Evolutionary conservation across 2,888 invertebrate genomes (phyloP).

Genomic region (Agonopterix arenella): DNA sequence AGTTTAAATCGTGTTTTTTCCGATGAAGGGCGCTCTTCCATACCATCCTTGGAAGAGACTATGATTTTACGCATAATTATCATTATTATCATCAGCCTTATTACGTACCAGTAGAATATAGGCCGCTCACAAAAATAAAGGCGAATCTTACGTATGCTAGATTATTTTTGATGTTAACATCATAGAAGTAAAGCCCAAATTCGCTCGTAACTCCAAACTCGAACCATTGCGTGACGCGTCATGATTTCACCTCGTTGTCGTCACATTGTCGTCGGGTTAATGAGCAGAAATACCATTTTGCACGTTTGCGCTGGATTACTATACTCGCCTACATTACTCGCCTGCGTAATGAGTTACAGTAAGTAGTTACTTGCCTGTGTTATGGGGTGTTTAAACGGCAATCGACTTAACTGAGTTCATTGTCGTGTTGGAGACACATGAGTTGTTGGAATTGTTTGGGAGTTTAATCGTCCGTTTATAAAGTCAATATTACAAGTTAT

Average conservation of each 20-base stretch:
- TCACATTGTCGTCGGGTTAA: conserved; percentile 50
- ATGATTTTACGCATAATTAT: too few species aligned
- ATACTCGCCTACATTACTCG: neutral
- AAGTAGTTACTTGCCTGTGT: neutral
- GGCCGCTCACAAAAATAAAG: too few species aligned
- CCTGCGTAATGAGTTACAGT: neutral
- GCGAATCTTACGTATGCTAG: too few species aligned
- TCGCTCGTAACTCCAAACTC: conserved; percentile 16
- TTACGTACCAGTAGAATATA: too few species aligned
- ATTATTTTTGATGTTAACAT: too few species aligned
- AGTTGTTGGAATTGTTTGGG: neutral
- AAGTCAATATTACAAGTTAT: neutral
- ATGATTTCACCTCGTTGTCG: conserved; percentile 49
- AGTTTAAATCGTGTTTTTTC: too few species aligned
- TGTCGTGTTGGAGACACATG: neutral
- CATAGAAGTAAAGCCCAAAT: too few species aligned
- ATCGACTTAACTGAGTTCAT: conserved; percentile 6
- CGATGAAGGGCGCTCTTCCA: too few species aligned
- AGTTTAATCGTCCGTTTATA: neutral
- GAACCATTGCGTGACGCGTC: conserved; percentile 29
- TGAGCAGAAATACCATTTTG: conserved; percentile 45
- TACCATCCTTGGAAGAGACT: too few species aligned
- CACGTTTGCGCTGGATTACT: conserved; percentile 7
- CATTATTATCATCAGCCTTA: too few species aligned
- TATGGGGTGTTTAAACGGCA: neutral